phyloP scores from a whole-genome alignment of 2,888 invertebrate species.

The Coecobrya sp. region DNA sequence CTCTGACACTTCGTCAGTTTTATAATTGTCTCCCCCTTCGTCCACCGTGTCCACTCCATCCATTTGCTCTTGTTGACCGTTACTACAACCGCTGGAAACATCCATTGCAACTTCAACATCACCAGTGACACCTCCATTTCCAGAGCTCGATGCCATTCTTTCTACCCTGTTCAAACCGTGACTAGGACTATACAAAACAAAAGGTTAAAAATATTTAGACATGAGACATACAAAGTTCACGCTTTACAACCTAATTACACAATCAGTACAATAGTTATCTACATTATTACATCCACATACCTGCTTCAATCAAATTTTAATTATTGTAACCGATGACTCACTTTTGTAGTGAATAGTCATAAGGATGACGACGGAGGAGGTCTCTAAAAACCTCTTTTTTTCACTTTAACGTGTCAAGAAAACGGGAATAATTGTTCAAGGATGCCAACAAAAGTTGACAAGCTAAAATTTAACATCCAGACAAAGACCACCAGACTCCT shows the following conservation, averaged over 20 bases:
- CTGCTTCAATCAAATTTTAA: no score
- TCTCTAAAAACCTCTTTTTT: no score
- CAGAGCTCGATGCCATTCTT: neutral
- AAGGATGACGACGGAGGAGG: no score
- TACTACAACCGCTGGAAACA: neutral
- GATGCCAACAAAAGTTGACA: no score
- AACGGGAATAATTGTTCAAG: no score
- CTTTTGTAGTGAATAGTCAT: no score
- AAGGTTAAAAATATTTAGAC: neutral
- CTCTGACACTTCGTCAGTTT: constrained; percentile 24
- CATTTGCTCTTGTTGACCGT: constrained; percentile 32
- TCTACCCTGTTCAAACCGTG: neutral
- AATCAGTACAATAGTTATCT: no score
- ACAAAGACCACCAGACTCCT: no score
- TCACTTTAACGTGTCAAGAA: neutral
- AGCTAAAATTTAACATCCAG: no score
- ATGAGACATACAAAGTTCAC: neutral
- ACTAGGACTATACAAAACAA: neutral
- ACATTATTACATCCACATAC: no score
- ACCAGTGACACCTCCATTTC: neutral
- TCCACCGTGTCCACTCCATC: neutral
- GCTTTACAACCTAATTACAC: no score
- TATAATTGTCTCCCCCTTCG: constrained; percentile 9
- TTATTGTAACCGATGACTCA: no score
- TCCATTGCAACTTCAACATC: constrained; percentile 33